Percentiles rank a stretch among this genome's conserved stretches.
These are phyloP conservation scores for Megastigmus dorsalis DNA, from an alignment of 2,888 invertebrate genomes.

Conservation along the genomic window DNA sequence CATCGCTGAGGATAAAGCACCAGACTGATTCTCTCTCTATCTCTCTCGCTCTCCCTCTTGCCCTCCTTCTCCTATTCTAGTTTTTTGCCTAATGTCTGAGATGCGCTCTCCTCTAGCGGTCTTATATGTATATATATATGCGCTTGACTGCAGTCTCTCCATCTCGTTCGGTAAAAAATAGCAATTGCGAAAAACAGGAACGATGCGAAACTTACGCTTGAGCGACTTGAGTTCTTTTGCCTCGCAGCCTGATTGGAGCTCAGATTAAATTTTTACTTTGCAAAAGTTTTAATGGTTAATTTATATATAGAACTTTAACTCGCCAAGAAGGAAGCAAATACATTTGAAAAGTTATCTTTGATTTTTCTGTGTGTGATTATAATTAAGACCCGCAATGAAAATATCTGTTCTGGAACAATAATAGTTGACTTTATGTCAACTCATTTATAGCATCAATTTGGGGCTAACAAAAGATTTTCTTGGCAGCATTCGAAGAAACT, in stretches of 20 bases:
- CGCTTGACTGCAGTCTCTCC: not conserved
- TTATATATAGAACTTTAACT: too few species aligned
- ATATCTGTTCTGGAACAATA: too few species aligned
- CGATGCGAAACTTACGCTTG: constrained; percentile 21
- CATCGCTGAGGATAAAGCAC: constrained; percentile 26
- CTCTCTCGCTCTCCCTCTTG: not conserved
- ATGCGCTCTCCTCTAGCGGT: constrained; percentile 58
- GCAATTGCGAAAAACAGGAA: constrained; percentile 25
- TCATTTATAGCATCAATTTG: not conserved
- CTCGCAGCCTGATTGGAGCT: not conserved
- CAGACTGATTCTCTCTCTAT: constrained; percentile 51
- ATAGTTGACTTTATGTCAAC: not conserved
- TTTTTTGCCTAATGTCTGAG: constrained; percentile 64
- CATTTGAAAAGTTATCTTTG: too few species aligned
- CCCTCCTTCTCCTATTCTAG: constrained; percentile 13
- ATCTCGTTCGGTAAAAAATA: constrained; percentile 27
- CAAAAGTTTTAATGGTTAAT: too few species aligned
- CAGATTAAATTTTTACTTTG: not conserved
- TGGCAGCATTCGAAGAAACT: constrained; percentile 1
- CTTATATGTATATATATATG: not conserved
- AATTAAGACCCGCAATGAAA: too few species aligned
- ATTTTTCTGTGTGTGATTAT: too few species aligned
- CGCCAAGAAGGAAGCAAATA: too few species aligned
- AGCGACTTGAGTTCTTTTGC: constrained; percentile 39
- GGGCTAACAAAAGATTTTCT: constrained; percentile 1